These are phyloP conservation scores for Tetragonisca angustula DNA, from an alignment of 2,888 invertebrate genomes.

Conservation along the genomic window DNA sequence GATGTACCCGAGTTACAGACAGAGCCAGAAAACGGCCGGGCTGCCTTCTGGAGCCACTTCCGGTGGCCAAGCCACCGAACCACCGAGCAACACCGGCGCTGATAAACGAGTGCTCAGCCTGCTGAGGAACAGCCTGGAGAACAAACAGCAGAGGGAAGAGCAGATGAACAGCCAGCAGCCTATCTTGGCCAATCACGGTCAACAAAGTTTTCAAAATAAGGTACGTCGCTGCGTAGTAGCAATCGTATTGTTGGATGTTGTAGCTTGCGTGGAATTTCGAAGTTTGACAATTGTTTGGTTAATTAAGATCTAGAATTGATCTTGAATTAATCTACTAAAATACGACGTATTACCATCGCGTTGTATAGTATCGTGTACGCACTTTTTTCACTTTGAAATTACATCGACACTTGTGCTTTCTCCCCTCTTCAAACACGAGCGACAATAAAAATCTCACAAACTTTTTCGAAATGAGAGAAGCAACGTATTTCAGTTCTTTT, in stretches of 20 bases:
- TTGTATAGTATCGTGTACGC: too few relatives aligned
- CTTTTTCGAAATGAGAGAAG: too few relatives aligned
- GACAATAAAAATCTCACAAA: too few relatives aligned
- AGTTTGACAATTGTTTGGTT: not conserved
- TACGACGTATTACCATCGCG: too few relatives aligned
- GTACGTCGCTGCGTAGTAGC: slow-evolving; percentile 54
- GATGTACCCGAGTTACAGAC: slow-evolving; percentile 68
- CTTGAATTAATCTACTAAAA: too few relatives aligned
- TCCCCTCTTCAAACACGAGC: too few relatives aligned
- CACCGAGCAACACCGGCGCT: slow-evolving; percentile 84
- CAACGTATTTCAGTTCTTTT: too few relatives aligned
- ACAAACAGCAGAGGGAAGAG: slow-evolving; percentile 84
- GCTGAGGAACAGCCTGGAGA: slow-evolving; percentile 89
- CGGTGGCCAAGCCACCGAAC: slow-evolving; percentile 69
- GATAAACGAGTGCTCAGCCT: slow-evolving; percentile 90
- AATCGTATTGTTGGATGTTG: not conserved
- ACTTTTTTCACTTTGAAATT: too few relatives aligned
- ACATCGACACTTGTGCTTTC: too few relatives aligned
- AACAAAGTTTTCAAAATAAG: slow-evolving; percentile 81
- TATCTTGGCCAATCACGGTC: slow-evolving; percentile 78
- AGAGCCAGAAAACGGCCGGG: slow-evolving; percentile 57
- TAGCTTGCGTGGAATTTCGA: not conserved
- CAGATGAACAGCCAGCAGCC: slow-evolving; percentile 80
- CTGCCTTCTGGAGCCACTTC: slow-evolving; percentile 64
- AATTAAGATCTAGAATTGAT: not conserved